Evolutionary conservation across 2,797 vertebrate species (phyloP).

Genomic region (Melanotaenia boesemani): DNA sequence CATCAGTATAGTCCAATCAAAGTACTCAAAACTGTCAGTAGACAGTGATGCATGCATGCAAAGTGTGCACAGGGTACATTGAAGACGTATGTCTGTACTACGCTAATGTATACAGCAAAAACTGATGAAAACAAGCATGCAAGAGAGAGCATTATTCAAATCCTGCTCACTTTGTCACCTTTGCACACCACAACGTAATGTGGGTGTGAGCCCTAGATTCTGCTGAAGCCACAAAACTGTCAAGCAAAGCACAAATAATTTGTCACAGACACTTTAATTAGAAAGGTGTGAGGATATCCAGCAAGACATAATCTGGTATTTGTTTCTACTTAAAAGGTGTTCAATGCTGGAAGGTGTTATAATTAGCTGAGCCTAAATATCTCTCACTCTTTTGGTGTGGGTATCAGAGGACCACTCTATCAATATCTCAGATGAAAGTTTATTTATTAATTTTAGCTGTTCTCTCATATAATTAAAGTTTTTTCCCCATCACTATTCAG

Average conservation of each 20-base stretch:
- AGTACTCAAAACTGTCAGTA: neutral
- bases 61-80: neutral
- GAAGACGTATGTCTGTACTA: neutral
- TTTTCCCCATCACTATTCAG: neutral
- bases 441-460: neutral
- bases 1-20: neutral
- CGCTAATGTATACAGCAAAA: neutral
- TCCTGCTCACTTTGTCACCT: neutral
- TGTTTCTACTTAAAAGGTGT: neutral
- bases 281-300: neutral
- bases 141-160: neutral
- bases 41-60: neutral
- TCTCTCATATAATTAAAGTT: neutral
- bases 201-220: neutral
- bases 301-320: neutral
- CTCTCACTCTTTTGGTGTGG: neutral
- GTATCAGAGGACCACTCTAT: neutral
- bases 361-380: neutral
- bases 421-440: neutral
- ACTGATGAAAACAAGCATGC: neutral
- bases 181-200: neutral
- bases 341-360: neutral
- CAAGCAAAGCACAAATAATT: neutral
- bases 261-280: neutral
- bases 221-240: neutral